A percentile compares a stretch with the other conserved stretches of the same genome.
Conservation (phyloP, 1,140 invertebrate species). For the Vanessa atalanta region DNA sequence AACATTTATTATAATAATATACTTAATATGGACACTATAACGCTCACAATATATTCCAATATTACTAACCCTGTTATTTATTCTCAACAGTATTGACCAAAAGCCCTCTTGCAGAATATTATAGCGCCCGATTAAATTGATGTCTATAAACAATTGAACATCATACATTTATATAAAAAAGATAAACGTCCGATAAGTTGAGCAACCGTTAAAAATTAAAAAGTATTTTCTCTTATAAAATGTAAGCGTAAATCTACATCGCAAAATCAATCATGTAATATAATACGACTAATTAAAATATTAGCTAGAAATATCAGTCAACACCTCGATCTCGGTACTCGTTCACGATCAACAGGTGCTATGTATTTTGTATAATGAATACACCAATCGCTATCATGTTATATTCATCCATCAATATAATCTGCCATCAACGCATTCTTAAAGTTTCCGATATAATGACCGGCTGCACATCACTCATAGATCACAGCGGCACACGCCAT, state of each 20-base stretch:
- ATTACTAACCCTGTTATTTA: no score
- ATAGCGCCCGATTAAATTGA: no score
- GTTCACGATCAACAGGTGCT: conserved; percentile 1
- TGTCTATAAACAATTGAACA: no score
- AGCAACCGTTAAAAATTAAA: no score
- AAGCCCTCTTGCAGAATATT: no score
- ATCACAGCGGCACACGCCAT: conserved; percentile 39
- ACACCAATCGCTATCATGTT: conserved; percentile 12
- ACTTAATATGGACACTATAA: no score
- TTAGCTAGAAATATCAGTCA: background rate
- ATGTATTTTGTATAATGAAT: conserved; percentile 14
- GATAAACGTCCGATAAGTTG: no score
- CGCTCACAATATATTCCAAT: no score
- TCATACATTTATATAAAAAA: no score
- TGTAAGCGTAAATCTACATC: background rate
- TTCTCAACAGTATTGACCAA: no score
- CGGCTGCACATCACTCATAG: conserved; percentile 41
- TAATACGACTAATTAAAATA: background rate
- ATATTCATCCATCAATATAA: conserved; percentile 35
- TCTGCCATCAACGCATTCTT: conserved; percentile 35
- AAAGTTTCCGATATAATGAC: conserved; percentile 40
- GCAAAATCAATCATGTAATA: background rate
- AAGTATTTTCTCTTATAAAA: no score
- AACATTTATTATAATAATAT: no score
- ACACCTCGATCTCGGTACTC: background rate